Evolutionary conservation across 2,113 vertebrate genomes (phyloP).

Genomic region (Spheniscus mendiculus): DNA sequence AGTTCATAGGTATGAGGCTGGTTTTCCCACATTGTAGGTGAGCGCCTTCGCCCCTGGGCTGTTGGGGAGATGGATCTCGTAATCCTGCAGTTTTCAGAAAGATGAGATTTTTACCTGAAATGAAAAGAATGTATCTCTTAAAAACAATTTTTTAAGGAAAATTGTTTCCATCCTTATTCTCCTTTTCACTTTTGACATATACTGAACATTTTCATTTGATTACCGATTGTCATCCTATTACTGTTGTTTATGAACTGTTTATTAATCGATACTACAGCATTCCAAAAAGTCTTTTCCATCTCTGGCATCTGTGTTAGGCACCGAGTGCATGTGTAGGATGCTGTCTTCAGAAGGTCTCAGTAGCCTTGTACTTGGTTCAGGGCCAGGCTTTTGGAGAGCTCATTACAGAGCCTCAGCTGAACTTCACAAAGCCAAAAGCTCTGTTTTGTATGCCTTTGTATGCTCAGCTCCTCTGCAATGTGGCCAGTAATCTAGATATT

Average conservation of each 20-base stretch:
- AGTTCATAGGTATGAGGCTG: not conserved
- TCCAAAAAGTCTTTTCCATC: not conserved
- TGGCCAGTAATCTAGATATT: not conserved
- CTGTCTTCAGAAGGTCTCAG: not conserved
- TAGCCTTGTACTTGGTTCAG: not conserved
- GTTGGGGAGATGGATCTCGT: not conserved
- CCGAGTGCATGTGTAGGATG: accelerated
- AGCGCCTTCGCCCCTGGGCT: not conserved
- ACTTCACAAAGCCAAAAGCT: not conserved
- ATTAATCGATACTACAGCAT: not conserved
- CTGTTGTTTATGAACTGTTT: not conserved
- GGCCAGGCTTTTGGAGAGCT: not conserved
- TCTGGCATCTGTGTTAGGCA: not conserved
- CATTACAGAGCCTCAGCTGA: not conserved
- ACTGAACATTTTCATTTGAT: not conserved
- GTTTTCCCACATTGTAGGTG: not conserved
- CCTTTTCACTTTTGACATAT: not conserved
- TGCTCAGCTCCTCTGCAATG: not conserved
- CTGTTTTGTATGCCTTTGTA: not conserved
- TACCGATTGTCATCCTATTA: not conserved
- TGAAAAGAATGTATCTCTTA: not conserved
- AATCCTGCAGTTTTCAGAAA: not conserved
- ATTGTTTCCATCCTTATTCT: not conserved
- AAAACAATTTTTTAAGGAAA: not conserved
- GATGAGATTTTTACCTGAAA: not conserved